Evolutionary conservation across 2,113 vertebrate genomes (phyloP), one percentile per base, ranked within the genome.

Genomic region (Oncorhynchus mykiss): DNA sequence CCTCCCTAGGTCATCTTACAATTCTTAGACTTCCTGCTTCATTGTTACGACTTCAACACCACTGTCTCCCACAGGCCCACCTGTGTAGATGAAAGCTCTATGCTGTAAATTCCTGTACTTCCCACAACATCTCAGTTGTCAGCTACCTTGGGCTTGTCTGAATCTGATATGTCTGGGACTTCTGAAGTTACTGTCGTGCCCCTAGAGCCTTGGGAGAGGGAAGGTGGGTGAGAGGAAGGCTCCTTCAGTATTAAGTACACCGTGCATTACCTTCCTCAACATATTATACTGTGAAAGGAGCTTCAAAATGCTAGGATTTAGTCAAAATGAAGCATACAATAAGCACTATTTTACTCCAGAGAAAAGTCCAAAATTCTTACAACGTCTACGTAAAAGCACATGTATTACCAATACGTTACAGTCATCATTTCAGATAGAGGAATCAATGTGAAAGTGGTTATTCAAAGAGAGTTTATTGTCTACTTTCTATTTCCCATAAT

Each of bases 31-130:
- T 90, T 84, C 84, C 82, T 89, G 80, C 85, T 85, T 81, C 77
- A 80, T 83, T 92, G 89, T 92, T 92, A 85, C 88, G 90, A 90
- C 90, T 90, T 45, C 77, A 65, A 76, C 79, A 82, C 82, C 80
- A 75, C 77, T 75, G 73, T 78, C 74, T 71, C 73, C 45, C 64
- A 72, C 62, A 66, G 77, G 93, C 86, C 93, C 93, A 93, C 93
- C 93, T 91, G 88, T 91, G 87, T 82, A 93, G 93, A 94, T 94
- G 86, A 94, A 94, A 93, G 92, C 85, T 89, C 73, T 85, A 85
- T 85, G 87, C 90, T 92, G 90, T 92, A 93, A 92, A 93, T 92
- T 93, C 93, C 90, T 91, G 57, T 20, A 75, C 86, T 91, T 91
- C 87, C 85, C 89, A 84, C 88, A 93, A 83, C 86, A 84, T 82